Base-by-base conservation (phyloP, 64 coral and sea anemone species). In the Catalaphyllia jardinei region DNA sequence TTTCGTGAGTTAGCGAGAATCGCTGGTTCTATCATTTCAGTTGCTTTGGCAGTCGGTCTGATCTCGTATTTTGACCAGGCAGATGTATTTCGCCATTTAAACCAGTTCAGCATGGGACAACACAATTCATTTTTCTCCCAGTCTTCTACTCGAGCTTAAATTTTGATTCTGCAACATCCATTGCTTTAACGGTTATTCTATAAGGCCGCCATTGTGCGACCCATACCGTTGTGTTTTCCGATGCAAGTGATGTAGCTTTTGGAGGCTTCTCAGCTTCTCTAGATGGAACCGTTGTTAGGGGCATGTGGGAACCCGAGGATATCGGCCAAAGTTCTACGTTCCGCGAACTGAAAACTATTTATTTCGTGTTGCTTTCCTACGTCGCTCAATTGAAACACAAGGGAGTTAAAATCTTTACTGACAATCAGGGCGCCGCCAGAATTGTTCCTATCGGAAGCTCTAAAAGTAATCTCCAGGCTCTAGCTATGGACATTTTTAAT, bases 161-260 rank as follows among this genome's bases (percentile, higher is more conserved):
- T 86, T 93, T 89, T 89, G 92, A 86, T 69, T 67, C 16, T 82
- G 59, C 80, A 93, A 93, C 80, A 89, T 93, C 31, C 87, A 88
- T 80, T 73, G 78, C 72, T 82, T 93, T 39, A 93, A 93, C 73
- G 92, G 92, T 76, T 88, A 81, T 93, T 75, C 77, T 75, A 86
- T 89, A 76, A 82, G 71, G 29, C 46, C 62, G 0, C 87, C 69
- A 52, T 64, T 69, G 29, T n/a, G 54, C 76, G 17, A 30, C 92
- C 24, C 22, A 62, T 49, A 59, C 69, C 27, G 62, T 74, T 54
- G 86, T 89, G n/a, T 94, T 89, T 76, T 64, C 87, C 2, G 87
- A 89, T 24, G 92, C 92, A 25, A 93, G 91, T 51, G 76, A 93
- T 52, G 31, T 74, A 72, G 89, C 79, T 14, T 91, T 85, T 59